phyloP scores from a whole-genome alignment of 2,113 vertebrate genomes.

The Callocephalon fimbriatum region DNA sequence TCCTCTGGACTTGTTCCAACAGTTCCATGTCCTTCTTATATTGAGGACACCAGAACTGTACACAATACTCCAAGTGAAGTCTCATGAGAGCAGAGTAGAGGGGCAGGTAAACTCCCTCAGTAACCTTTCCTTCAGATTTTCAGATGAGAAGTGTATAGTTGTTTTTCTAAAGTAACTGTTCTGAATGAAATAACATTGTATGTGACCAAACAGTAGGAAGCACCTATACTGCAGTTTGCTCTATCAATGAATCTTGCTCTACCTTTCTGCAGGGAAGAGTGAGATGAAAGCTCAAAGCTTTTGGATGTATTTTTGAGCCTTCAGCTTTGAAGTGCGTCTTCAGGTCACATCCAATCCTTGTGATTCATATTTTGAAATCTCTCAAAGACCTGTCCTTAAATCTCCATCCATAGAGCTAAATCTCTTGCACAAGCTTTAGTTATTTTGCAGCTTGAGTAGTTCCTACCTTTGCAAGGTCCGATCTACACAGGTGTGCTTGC shows the following conservation, averaged over 20 bases:
- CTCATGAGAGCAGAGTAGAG: too few relatives aligned
- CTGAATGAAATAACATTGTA: background rate
- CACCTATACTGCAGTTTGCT: background rate
- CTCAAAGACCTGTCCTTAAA: background rate
- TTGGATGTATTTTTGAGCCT: background rate
- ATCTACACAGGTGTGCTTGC: fast-evolving
- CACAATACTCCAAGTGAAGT: too few relatives aligned
- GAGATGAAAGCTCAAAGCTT: background rate
- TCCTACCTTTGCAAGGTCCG: background rate
- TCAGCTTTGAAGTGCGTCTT: background rate
- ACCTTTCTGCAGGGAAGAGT: background rate
- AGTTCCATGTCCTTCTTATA: too few relatives aligned
- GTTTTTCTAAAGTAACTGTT: background rate
- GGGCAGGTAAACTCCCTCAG: background rate
- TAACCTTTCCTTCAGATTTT: background rate
- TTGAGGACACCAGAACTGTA: too few relatives aligned
- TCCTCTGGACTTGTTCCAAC: too few relatives aligned
- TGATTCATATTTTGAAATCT: background rate
- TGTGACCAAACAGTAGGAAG: background rate
- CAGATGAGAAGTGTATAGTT: background rate
- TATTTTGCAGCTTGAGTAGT: background rate
- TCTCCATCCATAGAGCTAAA: background rate
- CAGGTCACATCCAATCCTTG: background rate
- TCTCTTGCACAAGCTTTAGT: background rate
- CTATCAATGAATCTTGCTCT: background rate